These are phyloP conservation scores for Tipula vernalis DNA, from an alignment of 2,888 invertebrate species.

Conservation along the genomic window DNA sequence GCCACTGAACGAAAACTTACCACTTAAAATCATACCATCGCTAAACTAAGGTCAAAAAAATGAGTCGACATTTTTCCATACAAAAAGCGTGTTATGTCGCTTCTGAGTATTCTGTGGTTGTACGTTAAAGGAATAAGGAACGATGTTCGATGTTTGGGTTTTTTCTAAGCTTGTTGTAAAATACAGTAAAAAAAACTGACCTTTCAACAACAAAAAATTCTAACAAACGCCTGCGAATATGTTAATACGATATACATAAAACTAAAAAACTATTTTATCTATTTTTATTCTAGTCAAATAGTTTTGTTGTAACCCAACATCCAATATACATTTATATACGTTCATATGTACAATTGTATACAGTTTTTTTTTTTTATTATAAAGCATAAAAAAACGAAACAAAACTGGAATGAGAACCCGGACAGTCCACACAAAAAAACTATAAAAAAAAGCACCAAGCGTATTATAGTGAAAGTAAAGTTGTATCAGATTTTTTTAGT, in stretches of 20 bases:
- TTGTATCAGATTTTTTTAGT: not conserved
- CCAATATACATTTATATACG: not conserved
- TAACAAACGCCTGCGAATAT: not conserved
- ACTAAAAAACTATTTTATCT: not conserved
- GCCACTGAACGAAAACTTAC: no score
- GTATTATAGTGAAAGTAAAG: not conserved
- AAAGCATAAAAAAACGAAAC: not conserved
- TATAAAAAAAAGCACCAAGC: not conserved
- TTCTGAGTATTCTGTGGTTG: no score
- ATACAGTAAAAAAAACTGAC: no score
- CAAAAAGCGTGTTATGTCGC: no score
- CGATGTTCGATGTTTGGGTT: no score
- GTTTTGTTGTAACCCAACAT: not conserved
- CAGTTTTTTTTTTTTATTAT: not conserved
- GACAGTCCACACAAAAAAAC: not conserved
- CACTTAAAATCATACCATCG: no score
- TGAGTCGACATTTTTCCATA: no score
- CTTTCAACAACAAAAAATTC: no score
- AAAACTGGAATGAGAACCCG: not conserved
- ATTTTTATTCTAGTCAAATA: not conserved
- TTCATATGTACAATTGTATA: not conserved
- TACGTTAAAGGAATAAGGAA: no score
- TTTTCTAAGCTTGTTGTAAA: no score
- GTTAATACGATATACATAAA: not conserved
- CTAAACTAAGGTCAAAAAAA: no score